Base-by-base conservation (phyloP, 2,888 invertebrate species). In the Parnassius smintheus region DNA sequence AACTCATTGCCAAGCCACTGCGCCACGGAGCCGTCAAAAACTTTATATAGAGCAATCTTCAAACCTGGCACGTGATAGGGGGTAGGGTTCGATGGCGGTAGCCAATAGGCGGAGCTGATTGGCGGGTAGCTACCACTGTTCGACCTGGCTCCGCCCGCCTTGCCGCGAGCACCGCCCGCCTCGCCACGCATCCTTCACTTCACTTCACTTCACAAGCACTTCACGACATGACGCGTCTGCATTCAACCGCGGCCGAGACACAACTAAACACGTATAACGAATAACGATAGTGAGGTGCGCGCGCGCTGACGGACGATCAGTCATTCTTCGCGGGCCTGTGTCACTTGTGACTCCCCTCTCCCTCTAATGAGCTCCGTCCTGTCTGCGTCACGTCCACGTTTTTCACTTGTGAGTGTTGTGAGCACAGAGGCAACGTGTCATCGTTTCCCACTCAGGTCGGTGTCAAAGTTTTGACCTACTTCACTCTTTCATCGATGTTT, bases 21-120 rank as follows among this genome's bases (percentile, higher is more conserved):
- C 35, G 4, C 35, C 35, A 35, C 35, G 35, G 35, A 35, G 35
- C 7, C 35, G 35, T 35, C 3, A 35, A 35, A 8, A 13, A 13
- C 49, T 49, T 49, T 49, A 12, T 18, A 62, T 45, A 56, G 59
- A 62, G 62, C 59, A 57, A 56, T 56, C 35, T 64, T 66, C 86
- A 81, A 94, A 96, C 96, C 96, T 96, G 96, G 96, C 87, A 96
- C 93, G 85, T 96, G 94, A 92, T 96, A 96, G 78, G 96, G 96
- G 82, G 95, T 95, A 75, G 95, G 95, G 88, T 94, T 95, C 70
- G 96, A 94, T 78, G 96, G 95, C 71, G 96, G 96, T 79, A 96
- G 94, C 96, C 96, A 96, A 91, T 96, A 96, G 82, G 96, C 95
- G 84, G 96, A 94, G 87, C 95, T 95, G 93, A 96, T 96, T 76